A percentile compares a stretch with the other conserved stretches of the same genome.
These are phyloP conservation scores for Cloeon dipterum DNA, from an alignment of 2,888 invertebrate genomes.

Conservation along the genomic window DNA sequence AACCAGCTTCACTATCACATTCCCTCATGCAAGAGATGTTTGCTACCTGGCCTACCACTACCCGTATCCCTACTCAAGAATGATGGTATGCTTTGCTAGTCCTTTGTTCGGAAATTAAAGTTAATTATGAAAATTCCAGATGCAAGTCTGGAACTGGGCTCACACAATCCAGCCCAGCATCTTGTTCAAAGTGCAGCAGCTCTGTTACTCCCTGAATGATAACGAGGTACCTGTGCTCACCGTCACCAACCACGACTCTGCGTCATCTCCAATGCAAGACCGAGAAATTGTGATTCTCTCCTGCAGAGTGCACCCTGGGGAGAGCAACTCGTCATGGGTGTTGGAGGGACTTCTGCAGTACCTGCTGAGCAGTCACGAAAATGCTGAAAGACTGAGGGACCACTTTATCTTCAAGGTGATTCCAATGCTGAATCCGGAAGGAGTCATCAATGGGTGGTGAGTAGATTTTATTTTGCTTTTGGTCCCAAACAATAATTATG, in stretches of 20 bases:
- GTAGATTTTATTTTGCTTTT: no score
- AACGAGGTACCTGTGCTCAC: conserved; percentile 57
- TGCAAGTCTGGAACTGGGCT: conserved; percentile 35
- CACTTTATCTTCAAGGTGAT: conserved; percentile 65
- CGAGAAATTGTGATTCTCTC: conserved; percentile 48
- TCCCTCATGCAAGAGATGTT: conserved; percentile 49
- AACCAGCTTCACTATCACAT: conserved; percentile 52
- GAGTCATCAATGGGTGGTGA: conserved; percentile 70
- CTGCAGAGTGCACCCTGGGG: conserved; percentile 67
- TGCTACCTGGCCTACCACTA: conserved; percentile 75
- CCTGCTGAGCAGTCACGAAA: conserved; percentile 30
- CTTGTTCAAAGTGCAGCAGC: conserved; percentile 36
- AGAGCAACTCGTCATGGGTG: conserved; percentile 72
- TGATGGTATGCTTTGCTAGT: conserved; percentile 28
- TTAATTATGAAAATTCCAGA: conserved; percentile 22
- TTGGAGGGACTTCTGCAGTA: conserved; percentile 57
- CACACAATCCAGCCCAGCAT: conserved; percentile 19
- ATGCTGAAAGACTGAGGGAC: conserved; percentile 35
- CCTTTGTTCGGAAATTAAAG: not conserved
- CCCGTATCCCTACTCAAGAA: conserved; percentile 59
- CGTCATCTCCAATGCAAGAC: conserved; percentile 30
- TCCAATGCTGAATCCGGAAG: conserved; percentile 75
- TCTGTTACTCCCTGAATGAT: conserved; percentile 44
- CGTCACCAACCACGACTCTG: conserved; percentile 34
- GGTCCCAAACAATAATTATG: no score